Evolutionary conservation across 2,113 vertebrate genomes (phyloP).

Genomic region (Felis chaus): DNA sequence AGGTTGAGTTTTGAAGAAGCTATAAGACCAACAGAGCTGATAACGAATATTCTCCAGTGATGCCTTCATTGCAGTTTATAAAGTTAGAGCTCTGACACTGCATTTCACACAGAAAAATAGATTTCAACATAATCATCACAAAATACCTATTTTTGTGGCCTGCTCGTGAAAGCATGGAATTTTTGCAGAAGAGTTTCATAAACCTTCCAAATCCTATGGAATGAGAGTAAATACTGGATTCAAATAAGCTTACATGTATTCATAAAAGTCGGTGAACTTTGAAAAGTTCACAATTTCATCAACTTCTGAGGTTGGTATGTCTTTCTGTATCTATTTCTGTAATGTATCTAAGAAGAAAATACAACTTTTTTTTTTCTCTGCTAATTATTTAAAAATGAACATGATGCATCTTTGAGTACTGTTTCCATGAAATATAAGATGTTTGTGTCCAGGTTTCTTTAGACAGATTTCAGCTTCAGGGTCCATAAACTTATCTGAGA

Average conservation of each 20-base stretch:
- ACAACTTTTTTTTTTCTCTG: background rate
- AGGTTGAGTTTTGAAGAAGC: background rate
- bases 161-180: background rate
- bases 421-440: conserved; percentile 58
- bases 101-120: background rate
- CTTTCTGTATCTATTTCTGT: background rate
- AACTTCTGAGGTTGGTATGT: background rate
- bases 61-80: background rate
- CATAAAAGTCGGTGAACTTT: conserved; percentile 22
- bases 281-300: conserved; percentile 3
- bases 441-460: conserved; percentile 17
- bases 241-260: background rate
- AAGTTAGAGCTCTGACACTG: background rate
- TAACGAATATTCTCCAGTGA: background rate
- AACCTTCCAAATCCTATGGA: background rate
- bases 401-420: conserved; percentile 15
- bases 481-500: conserved; percentile 37
- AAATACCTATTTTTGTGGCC: background rate
- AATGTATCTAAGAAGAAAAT: background rate
- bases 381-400: conserved; percentile 37
- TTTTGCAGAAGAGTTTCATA: background rate
- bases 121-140: background rate
- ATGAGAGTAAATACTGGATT: background rate
- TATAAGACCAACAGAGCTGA: background rate
- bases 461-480: conserved; percentile 61